Conservation (phyloP, 1,140 invertebrate species). For the Odontomachus brunneus region DNA sequence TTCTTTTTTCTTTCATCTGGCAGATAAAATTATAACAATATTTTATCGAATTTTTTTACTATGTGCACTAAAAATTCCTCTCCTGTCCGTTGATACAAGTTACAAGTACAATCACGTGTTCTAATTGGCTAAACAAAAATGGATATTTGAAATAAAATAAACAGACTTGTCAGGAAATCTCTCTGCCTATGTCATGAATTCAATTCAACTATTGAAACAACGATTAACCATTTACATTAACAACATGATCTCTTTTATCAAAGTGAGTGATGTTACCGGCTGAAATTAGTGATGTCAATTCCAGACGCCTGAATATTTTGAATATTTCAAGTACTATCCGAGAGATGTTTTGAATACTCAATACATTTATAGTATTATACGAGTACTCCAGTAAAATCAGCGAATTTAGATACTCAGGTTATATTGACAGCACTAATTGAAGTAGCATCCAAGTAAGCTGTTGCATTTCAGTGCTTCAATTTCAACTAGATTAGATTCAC, state of each 20-base stretch:
- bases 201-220: not conserved
- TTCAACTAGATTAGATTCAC: conserved; percentile 23
- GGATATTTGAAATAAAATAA: not conserved
- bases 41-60: not conserved
- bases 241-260: not conserved
- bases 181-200: conserved; percentile 40
- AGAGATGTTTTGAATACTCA: too few relatives aligned
- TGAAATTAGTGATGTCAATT: not conserved
- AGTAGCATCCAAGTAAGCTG: not conserved
- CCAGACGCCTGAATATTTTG: too few relatives aligned
- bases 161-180: conserved; percentile 23
- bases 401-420: too few relatives aligned
- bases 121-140: conserved; percentile 1
- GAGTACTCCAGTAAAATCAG: too few relatives aligned
- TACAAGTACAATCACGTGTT: not conserved
- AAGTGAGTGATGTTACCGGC: not conserved
- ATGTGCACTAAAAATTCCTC: not conserved
- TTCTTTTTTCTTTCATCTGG: not conserved
- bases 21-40: not conserved
- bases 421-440: too few relatives aligned
- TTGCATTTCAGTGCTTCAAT: conserved; percentile 8
- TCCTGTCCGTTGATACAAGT: not conserved
- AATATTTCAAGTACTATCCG: too few relatives aligned
- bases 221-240: not conserved
- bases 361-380: too few relatives aligned